Evolutionary conservation across 2,888 invertebrate species (phyloP).

Genomic region (Protophormia terraenovae): DNA sequence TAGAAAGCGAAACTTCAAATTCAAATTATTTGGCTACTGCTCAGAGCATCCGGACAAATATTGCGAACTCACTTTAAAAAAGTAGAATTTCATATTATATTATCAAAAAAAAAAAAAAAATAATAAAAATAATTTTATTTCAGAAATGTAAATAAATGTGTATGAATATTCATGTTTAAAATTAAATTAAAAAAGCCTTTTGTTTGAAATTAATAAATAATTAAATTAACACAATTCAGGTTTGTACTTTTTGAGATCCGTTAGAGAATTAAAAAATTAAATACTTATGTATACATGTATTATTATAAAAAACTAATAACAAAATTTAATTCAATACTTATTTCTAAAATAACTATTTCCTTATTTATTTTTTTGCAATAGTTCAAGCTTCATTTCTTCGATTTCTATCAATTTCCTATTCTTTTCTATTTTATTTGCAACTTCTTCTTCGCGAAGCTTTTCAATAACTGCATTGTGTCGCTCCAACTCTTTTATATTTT

Average conservation of each 20-base stretch:
- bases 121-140: too few relatives aligned
- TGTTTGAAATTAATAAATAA: too few relatives aligned
- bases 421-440: slow-evolving; percentile 4
- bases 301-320: neutral
- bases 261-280: too few relatives aligned
- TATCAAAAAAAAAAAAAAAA: too few relatives aligned
- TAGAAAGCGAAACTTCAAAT: neutral
- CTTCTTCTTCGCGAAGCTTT: neutral
- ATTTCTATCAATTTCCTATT: slow-evolving; percentile 5
- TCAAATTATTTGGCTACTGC: neutral
- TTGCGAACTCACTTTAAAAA: neutral
- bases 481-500: slow-evolving; percentile 8
- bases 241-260: too few relatives aligned
- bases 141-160: too few relatives aligned
- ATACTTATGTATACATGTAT: neutral
- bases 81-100: too few relatives aligned
- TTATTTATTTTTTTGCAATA: neutral
- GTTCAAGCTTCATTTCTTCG: neutral
- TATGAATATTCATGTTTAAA: too few relatives aligned
- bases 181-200: too few relatives aligned
- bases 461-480: neutral
- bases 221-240: too few relatives aligned
- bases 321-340: neutral
- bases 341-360: neutral
- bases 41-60: neutral